Conservation (phyloP, 2,797 vertebrate species). For the Mico argentatus region DNA sequence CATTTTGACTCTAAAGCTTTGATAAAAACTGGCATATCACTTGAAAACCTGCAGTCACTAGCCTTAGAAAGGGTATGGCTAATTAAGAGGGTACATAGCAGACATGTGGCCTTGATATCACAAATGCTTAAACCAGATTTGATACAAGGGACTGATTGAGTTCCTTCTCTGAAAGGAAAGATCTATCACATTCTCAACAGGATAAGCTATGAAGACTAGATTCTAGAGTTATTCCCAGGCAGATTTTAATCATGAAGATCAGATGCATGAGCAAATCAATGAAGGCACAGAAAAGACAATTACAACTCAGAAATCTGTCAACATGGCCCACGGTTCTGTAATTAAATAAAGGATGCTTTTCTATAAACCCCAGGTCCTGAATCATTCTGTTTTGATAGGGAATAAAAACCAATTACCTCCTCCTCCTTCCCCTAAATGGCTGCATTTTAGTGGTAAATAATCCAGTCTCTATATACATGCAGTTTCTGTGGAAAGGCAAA, state of each 20-base stretch:
- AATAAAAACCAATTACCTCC: neutral
- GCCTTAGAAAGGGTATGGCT: neutral
- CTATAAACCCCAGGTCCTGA: neutral
- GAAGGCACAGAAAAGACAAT: neutral
- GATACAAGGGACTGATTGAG: neutral
- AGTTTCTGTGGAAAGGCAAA: neutral
- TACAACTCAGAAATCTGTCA: neutral
- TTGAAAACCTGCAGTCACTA: neutral
- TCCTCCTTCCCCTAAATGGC: neutral
- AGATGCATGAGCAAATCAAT: neutral
- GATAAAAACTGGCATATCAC: neutral
- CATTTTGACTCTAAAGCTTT: neutral
- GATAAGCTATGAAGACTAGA: neutral
- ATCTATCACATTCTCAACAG: neutral
- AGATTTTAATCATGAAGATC: neutral
- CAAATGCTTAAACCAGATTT: neutral
- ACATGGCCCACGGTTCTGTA: neutral
- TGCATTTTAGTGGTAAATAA: neutral
- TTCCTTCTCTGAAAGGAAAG: neutral
- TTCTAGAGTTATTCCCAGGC: neutral
- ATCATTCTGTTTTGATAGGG: neutral
- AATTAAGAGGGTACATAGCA: neutral
- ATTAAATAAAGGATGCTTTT: constrained; percentile 1
- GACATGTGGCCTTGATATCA: neutral
- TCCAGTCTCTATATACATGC: neutral